A percentile compares a stretch with the other conserved stretches of the same genome.
Evolutionary conservation across 2,113 vertebrate genomes (phyloP).

Genomic region (Taxidea taxus): DNA sequence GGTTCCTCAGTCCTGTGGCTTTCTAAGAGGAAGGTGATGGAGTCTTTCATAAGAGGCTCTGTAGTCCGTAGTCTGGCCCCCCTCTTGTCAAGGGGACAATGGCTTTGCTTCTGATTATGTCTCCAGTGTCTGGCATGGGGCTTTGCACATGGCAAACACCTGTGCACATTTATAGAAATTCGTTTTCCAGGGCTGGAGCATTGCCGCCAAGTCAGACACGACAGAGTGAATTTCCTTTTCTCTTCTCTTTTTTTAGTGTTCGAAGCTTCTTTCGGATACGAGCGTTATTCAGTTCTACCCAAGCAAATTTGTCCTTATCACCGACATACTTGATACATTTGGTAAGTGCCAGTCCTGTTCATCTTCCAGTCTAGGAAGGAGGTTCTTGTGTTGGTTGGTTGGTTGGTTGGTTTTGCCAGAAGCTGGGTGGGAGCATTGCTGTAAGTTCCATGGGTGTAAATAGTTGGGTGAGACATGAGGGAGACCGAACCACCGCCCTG

Average conservation of each 20-base stretch:
- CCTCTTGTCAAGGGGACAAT: background rate
- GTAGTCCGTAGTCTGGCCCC: background rate
- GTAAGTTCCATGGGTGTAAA: background rate
- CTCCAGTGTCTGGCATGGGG: background rate
- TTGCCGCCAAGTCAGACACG: background rate
- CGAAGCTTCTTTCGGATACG: conserved; percentile 97
- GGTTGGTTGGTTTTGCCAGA: background rate
- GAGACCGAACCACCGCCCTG: background rate
- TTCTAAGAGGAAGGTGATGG: background rate
- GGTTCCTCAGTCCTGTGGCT: background rate
- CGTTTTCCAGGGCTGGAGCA: background rate
- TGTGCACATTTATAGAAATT: background rate
- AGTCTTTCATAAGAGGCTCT: background rate
- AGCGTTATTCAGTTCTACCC: conserved; percentile 98
- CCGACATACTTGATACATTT: conserved; percentile 98
- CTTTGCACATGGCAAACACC: background rate
- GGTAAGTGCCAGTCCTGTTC: conserved; percentile 83
- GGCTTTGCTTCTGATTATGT: background rate
- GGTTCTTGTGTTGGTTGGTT: background rate
- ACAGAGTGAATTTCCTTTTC: conserved; percentile 6
- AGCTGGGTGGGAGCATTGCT: background rate
- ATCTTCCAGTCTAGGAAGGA: background rate
- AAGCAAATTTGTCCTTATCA: conserved; percentile 99
- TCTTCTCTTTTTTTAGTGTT: conserved; percentile 87
- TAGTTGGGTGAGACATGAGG: background rate